Conservation (phyloP, 1,140 invertebrate species). For the Zaprionus nigranus region DNA sequence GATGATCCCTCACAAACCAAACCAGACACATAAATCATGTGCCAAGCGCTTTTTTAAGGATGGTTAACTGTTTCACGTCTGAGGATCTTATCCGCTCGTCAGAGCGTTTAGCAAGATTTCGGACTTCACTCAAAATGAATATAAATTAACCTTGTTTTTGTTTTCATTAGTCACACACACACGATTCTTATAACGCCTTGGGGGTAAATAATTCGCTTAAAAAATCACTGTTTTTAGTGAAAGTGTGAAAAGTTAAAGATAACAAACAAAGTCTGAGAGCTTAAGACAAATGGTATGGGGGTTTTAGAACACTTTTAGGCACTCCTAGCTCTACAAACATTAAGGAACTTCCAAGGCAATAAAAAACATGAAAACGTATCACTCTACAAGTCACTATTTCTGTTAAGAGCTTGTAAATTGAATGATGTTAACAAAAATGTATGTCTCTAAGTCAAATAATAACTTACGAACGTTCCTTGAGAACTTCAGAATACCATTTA, state of each 20-base stretch:
- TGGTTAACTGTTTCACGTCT: constrained; percentile 67
- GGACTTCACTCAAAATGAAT: constrained; percentile 37
- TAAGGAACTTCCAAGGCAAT: too few relatives aligned
- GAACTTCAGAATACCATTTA: too few relatives aligned
- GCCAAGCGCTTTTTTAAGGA: constrained; percentile 42
- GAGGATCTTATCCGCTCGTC: constrained; percentile 20
- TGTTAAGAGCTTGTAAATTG: too few relatives aligned
- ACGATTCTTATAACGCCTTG: neutral
- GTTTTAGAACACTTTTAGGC: too few relatives aligned
- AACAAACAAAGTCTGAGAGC: neutral
- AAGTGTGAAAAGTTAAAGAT: constrained; percentile 1
- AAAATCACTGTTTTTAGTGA: constrained; percentile 5
- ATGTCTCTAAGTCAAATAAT: too few relatives aligned
- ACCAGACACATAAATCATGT: constrained; percentile 78
- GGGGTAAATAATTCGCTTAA: neutral
- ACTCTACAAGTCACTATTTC: too few relatives aligned
- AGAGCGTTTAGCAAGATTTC: constrained; percentile 27
- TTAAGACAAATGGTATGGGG: neutral
- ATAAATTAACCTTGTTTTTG: constrained; percentile 7
- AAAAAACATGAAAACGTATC: too few relatives aligned
- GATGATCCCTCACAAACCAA: constrained; percentile 69
- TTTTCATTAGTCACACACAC: constrained; percentile 6
- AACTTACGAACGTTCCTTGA: too few relatives aligned
- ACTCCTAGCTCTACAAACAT: too few relatives aligned
- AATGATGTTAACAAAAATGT: too few relatives aligned